Evolutionary conservation across 2,888 invertebrate species (phyloP).

Genomic region (Salticus scenicus): DNA sequence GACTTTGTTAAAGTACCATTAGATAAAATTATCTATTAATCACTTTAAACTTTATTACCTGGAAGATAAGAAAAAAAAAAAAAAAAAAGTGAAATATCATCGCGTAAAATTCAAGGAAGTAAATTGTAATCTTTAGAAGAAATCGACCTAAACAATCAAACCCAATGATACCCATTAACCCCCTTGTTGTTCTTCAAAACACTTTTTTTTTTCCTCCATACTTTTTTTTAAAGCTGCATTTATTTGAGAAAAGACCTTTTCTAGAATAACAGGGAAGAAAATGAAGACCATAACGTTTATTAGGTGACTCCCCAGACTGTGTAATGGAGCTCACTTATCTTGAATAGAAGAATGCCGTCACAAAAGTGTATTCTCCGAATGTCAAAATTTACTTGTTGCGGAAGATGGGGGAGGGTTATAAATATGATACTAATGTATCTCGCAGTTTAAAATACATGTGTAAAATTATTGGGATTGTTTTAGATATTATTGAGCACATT

Average conservation of each 20-base stretch:
- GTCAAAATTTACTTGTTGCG: constrained; percentile 12
- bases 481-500: too few species aligned
- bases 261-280: constrained; percentile 53
- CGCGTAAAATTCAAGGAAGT: neutral
- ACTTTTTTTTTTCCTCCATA: too few species aligned
- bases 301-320: constrained; percentile 48
- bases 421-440: too few species aligned
- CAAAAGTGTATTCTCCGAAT: constrained; percentile 59
- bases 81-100: constrained; percentile 8
- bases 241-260: constrained; percentile 53
- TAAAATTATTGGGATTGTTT: too few species aligned
- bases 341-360: constrained; percentile 41
- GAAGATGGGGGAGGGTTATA: neutral
- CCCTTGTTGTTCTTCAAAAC: constrained; percentile 25
- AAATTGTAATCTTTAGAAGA: constrained; percentile 1
- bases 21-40: too few species aligned
- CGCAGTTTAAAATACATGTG: too few species aligned
- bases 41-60: too few species aligned
- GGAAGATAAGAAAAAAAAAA: neutral
- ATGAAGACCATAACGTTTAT: constrained; percentile 67
- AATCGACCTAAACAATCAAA: constrained; percentile 16
- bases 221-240: constrained; percentile 62
- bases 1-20: too few species aligned
- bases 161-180: constrained; percentile 31
- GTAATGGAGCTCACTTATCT: constrained; percentile 34